These are phyloP conservation scores for Prenolepis imparis DNA, from an alignment of 2,888 invertebrate species.

Conservation along the genomic window DNA sequence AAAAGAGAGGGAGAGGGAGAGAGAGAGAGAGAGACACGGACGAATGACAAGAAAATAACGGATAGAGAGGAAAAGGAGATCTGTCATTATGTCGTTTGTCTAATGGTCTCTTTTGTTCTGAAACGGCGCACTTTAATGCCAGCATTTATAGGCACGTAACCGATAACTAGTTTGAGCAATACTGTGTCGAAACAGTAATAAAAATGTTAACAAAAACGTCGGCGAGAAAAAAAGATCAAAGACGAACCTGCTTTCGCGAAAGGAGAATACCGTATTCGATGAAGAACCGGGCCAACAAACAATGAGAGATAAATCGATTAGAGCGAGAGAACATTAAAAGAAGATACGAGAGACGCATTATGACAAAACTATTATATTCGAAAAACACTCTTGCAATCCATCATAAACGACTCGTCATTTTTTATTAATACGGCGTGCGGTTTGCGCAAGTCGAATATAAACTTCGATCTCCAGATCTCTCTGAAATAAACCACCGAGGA, in stretches of 20 bases:
- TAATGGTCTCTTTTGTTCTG: conserved; percentile 64
- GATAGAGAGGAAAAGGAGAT: conserved; percentile 43
- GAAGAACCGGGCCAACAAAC: conserved; percentile 19
- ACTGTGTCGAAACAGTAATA: conserved; percentile 57
- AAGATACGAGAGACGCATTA: conserved; percentile 53
- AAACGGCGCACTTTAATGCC: conserved; percentile 62
- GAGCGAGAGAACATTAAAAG: conserved; percentile 35
- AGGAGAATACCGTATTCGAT: background rate
- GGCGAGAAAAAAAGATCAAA: background rate
- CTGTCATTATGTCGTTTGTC: conserved; percentile 68
- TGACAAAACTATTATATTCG: conserved; percentile 68
- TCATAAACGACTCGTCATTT: conserved; percentile 57
- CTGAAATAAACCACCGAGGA: conserved; percentile 59
- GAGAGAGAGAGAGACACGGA: background rate
- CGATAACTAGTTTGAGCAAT: conserved; percentile 67
- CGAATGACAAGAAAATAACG: conserved; percentile 36
- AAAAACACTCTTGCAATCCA: conserved; percentile 59
- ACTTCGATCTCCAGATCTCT: conserved; percentile 11
- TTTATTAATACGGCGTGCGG: conserved; percentile 12
- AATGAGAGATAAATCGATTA: conserved; percentile 62
- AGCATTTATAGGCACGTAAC: conserved; percentile 59
- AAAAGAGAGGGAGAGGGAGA: conserved; percentile 4
- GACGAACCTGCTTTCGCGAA: background rate
- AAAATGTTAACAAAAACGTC: conserved; percentile 63
- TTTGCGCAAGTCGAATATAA: conserved; percentile 1